Percentiles rank a stretch among this genome's conserved stretches.
phyloP scores from a whole-genome alignment of 2,113 vertebrate genomes.

The Pygathrix nemaeus region DNA sequence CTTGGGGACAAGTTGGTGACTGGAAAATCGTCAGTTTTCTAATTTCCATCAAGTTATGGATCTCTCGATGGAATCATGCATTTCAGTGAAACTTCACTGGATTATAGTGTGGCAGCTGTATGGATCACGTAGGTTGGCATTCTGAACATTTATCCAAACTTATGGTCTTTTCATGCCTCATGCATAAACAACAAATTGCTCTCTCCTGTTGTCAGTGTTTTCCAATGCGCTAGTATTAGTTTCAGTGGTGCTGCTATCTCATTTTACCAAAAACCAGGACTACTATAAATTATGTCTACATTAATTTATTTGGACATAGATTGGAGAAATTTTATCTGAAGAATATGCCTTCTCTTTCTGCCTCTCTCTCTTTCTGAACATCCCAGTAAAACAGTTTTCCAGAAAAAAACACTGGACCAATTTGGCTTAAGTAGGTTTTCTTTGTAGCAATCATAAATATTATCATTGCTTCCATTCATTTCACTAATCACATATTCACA shows the following conservation, averaged over 20 bases:
- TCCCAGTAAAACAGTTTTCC: background rate
- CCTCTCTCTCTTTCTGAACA: background rate
- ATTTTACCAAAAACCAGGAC: background rate
- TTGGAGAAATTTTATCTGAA: background rate
- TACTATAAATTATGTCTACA: background rate
- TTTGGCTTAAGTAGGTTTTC: background rate
- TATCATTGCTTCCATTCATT: background rate
- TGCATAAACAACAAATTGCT: background rate
- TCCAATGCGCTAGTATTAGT: background rate
- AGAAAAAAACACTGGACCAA: background rate
- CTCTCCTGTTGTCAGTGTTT: background rate
- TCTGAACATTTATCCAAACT: background rate
- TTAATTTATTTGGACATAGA: background rate
- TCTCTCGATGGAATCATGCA: background rate
- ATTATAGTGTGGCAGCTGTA: background rate
- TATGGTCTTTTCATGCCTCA: background rate
- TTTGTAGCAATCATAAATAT: background rate
- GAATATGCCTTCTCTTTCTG: fast-evolving
- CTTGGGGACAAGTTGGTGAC: background rate
- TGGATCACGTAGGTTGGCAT: background rate
- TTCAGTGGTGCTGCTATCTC: background rate
- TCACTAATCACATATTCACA: background rate
- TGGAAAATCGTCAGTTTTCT: background rate
- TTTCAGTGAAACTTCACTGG: background rate
- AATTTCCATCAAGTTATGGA: background rate